Evolutionary conservation across 1,140 invertebrate species (phyloP).

Genomic region (Eriosoma lanigerum): DNA sequence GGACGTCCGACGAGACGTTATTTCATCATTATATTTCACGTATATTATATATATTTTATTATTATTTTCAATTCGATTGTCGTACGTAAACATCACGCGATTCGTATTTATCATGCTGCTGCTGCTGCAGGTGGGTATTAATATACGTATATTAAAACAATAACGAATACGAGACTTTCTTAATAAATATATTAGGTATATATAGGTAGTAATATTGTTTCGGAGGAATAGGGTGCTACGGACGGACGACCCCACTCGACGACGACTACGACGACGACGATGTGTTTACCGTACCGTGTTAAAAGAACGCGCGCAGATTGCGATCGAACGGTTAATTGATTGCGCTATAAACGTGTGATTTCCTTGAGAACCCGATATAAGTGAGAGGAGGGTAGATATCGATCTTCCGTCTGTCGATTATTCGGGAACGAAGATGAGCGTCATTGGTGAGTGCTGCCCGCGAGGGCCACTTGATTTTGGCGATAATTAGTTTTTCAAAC

Average conservation of each 20-base stretch:
- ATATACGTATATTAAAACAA: not conserved
- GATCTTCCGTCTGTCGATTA: constrained; percentile 21
- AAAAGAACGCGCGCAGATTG: constrained; percentile 22
- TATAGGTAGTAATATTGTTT: constrained; percentile 39
- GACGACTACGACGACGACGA: no score
- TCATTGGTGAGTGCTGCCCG: not conserved
- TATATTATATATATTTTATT: not conserved
- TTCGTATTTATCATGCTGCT: not conserved
- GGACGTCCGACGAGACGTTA: not conserved
- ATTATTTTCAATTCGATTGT: constrained; percentile 1
- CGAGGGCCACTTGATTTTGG: constrained; percentile 38
- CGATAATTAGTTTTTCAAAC: constrained; percentile 42
- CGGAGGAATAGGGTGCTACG: not conserved
- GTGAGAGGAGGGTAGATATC: constrained; percentile 26
- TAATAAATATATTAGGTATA: not conserved
- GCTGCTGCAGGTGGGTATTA: not conserved
- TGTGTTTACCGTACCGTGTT: constrained; percentile 32
- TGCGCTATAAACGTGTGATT: constrained; percentile 28
- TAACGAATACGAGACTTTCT: constrained; percentile 31
- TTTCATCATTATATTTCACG: constrained; percentile 8
- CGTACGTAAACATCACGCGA: not conserved
- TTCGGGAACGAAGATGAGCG: constrained; percentile 14
- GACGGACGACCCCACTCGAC: not conserved
- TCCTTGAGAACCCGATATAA: constrained; percentile 7
- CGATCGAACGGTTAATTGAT: constrained; percentile 47